A percentile compares a stretch with the other conserved stretches of the same genome.
These are phyloP conservation scores for Petrolisthes manimaculis DNA, from an alignment of 2,888 invertebrate species.

Conservation along the genomic window DNA sequence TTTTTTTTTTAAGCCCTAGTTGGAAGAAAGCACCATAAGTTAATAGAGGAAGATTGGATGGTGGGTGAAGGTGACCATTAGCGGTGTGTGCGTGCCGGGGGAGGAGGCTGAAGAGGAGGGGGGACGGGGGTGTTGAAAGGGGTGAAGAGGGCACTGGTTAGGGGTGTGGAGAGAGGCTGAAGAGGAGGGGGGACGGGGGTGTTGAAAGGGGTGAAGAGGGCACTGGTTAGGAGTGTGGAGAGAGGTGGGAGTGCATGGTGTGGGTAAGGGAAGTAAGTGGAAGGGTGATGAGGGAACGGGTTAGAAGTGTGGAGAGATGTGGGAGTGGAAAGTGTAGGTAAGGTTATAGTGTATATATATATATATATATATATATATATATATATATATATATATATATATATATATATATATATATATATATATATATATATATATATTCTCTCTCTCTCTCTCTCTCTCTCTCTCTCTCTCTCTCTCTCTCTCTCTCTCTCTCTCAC, in stretches of 20 bases:
- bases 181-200: not conserved
- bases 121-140: not conserved
- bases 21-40: not conserved
- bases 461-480: not conserved
- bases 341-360: not conserved
- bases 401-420: not conserved
- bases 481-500: not conserved
- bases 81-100: not conserved
- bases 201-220: not conserved
- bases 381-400: not conserved
- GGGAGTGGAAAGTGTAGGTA: not conserved
- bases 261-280: not conserved
- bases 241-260: not conserved
- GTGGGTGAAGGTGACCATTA: not conserved
- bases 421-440: not conserved
- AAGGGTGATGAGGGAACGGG: not conserved
- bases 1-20: too few species aligned
- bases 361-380: constrained; percentile 4
- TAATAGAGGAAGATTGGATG: constrained; percentile 1
- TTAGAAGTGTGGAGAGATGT: not conserved
- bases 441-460: not conserved
- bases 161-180: not conserved
- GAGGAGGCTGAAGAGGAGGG: not conserved
- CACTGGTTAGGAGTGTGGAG: not conserved
- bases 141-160: too few species aligned